A percentile compares a stretch with the other conserved stretches of the same genome.
Evolutionary conservation across 2,888 invertebrate genomes (phyloP).

Genomic region (Cheilosia soror): DNA sequence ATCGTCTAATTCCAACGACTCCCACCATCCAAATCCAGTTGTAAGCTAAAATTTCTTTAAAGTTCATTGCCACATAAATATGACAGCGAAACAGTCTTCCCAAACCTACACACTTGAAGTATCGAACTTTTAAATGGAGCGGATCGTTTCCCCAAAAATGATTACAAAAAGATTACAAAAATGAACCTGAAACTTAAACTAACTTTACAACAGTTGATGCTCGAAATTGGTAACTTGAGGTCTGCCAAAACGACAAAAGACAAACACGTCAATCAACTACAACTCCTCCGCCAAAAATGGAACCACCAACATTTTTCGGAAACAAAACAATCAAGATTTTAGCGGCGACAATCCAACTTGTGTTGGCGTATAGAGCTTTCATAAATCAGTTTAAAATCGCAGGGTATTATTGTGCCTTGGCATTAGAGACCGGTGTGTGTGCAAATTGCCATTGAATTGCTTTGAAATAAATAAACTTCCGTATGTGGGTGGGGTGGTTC

Average conservation of each 20-base stretch:
- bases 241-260: neutral
- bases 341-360: constrained; percentile 13
- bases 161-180: constrained; percentile 12
- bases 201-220: neutral
- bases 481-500: constrained; percentile 1
- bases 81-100: neutral
- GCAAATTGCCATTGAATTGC: constrained; percentile 16
- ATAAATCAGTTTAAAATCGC: constrained; percentile 8
- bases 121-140: neutral
- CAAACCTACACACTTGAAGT: constrained; percentile 4
- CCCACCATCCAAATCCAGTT: constrained; percentile 4
- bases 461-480: constrained; percentile 18
- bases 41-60: constrained; percentile 8
- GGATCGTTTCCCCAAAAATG: neutral
- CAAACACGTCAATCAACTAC: neutral
- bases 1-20: neutral
- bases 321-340: neutral
- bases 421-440: neutral
- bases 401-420: neutral
- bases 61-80: constrained; percentile 38
- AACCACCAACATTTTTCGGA: neutral
- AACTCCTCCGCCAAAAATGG: neutral
- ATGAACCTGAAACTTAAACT: neutral
- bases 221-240: neutral
- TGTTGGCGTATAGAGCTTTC: constrained; percentile 16